phyloP scores from a whole-genome alignment of 2,888 invertebrate genomes.

The Druceiella hillmani region DNA sequence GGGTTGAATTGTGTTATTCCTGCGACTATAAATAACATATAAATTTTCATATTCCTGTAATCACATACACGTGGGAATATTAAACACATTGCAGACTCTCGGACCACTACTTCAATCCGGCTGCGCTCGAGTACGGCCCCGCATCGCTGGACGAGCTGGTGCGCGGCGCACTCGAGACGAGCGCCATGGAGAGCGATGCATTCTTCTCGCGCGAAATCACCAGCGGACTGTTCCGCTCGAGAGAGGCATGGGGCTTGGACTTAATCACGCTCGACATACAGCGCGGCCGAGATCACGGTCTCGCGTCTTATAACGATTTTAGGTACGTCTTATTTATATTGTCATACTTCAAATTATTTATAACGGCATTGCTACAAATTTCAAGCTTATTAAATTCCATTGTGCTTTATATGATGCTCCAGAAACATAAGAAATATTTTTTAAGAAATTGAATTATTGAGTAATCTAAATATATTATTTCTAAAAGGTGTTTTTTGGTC shows the following conservation, averaged over 20 bases:
- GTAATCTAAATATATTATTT: too few relatives aligned
- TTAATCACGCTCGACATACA: constrained; percentile 60
- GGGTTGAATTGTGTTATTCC: too few relatives aligned
- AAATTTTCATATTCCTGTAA: too few relatives aligned
- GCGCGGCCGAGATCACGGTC: constrained; percentile 59
- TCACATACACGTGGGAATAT: too few relatives aligned
- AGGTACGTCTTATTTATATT: constrained; percentile 32
- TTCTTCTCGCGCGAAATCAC: constrained; percentile 46
- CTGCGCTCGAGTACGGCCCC: constrained; percentile 43
- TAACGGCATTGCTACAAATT: too few relatives aligned
- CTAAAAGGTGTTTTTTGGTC: too few relatives aligned
- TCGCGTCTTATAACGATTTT: constrained; percentile 59
- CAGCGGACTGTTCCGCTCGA: constrained; percentile 45
- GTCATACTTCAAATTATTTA: neutral
- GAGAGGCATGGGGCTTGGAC: constrained; percentile 52
- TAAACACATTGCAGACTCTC: constrained; percentile 49
- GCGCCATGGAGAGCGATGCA: constrained; percentile 51
- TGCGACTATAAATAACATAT: too few relatives aligned
- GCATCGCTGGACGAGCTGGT: constrained; percentile 50
- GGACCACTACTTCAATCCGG: constrained; percentile 52
- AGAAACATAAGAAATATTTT: neutral
- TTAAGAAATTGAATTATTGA: neutral
- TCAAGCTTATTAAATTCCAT: too few relatives aligned
- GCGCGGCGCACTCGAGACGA: constrained; percentile 51
- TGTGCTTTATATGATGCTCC: too few relatives aligned